Evolutionary conservation across 1,140 invertebrate genomes (phyloP).

Genomic region (Halyomorpha halys): DNA sequence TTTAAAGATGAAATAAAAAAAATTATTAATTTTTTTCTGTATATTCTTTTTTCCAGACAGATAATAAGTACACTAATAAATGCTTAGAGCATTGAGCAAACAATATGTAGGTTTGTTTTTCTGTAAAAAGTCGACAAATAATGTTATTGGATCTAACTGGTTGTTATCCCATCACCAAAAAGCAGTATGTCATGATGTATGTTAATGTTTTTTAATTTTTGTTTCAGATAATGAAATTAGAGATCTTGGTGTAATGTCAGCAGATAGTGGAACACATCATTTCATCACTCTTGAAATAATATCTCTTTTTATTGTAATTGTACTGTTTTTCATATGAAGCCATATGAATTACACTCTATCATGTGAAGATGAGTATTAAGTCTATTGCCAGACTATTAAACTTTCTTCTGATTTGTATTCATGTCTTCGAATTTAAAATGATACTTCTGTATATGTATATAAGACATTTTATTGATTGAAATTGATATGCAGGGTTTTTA

Average conservation of each 20-base stretch:
- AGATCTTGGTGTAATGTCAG: slow-evolving; percentile 15
- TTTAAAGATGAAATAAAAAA: no score
- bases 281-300: not conserved
- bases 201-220: not conserved
- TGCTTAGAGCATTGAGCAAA: no score
- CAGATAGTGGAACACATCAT: not conserved
- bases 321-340: not conserved
- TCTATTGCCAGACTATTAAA: not conserved
- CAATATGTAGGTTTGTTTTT: no score
- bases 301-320: not conserved
- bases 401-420: not conserved
- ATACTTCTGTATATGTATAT: slow-evolving; percentile 1
- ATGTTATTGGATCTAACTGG: no score
- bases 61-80: no score
- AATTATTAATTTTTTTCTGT: no score
- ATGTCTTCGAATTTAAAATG: slow-evolving; percentile 11
- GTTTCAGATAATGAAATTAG: slow-evolving; percentile 6
- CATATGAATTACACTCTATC: not conserved
- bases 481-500: slow-evolving; percentile 11
- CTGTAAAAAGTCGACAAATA: no score
- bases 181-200: no score
- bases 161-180: no score
- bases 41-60: no score
- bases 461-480: slow-evolving; percentile 6
- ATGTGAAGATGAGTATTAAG: not conserved